Evolutionary conservation across 1,140 invertebrate genomes (phyloP).

Genomic region (Cyclina sinensis): DNA sequence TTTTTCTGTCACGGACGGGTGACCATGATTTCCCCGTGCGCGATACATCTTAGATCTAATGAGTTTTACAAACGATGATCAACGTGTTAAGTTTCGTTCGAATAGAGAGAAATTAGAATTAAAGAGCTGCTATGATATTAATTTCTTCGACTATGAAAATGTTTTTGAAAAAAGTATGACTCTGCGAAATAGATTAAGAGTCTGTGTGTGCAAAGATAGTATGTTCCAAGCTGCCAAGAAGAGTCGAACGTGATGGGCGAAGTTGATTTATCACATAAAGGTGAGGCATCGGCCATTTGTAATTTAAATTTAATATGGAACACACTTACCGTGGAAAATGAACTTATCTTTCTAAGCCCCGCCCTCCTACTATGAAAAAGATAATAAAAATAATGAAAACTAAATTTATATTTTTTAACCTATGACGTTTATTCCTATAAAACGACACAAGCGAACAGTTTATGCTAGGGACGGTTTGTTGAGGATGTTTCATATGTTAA

Average conservation of each 20-base stretch:
- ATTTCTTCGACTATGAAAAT: conserved; percentile 64
- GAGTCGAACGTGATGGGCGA: not conserved
- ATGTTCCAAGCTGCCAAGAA: not conserved
- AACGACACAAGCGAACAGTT: too few species aligned
- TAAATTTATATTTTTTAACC: too few species aligned
- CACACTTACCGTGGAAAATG: too few species aligned
- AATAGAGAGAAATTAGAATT: conserved; percentile 61
- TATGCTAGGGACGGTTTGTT: too few species aligned
- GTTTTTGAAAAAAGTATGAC: conserved; percentile 11
- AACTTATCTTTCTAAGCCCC: too few species aligned
- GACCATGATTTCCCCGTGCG: conserved; percentile 49
- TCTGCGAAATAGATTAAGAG: conserved; percentile 7
- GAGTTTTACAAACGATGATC: conserved; percentile 47
- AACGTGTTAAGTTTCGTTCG: conserved; percentile 52
- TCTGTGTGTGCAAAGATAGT: not conserved
- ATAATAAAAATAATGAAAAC: too few species aligned
- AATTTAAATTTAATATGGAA: too few species aligned
- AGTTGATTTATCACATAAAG: not conserved
- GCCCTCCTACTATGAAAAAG: too few species aligned
- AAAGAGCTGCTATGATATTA: conserved; percentile 59
- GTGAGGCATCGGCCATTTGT: not conserved
- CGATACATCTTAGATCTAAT: conserved; percentile 41
- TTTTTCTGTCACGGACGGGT: conserved; percentile 57
- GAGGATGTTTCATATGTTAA: too few species aligned
- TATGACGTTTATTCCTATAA: too few species aligned